Evolutionary conservation across 2,888 invertebrate genomes (phyloP).

Genomic region (Agriotes lineatus): DNA sequence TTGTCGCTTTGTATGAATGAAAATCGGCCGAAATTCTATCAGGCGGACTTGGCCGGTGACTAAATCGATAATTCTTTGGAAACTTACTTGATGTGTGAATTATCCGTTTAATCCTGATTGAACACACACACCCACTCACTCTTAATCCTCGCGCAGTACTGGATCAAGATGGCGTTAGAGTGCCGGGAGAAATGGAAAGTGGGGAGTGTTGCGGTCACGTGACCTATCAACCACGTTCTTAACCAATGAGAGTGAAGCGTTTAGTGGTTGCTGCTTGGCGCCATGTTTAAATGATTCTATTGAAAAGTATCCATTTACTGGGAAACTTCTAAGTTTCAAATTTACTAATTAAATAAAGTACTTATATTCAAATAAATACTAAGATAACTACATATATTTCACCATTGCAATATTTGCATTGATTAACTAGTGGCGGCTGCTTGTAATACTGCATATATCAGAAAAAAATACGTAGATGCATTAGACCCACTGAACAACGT

Average conservation of each 20-base stretch:
- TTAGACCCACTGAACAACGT: no score
- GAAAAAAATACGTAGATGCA: no score
- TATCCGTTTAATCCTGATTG: conserved; percentile 54
- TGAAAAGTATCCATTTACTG: no score
- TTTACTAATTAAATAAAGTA: no score
- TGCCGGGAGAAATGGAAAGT: conserved; percentile 34
- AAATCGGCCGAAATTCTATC: not conserved
- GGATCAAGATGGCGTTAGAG: conserved; percentile 52
- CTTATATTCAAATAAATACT: no score
- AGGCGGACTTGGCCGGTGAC: not conserved
- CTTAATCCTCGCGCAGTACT: conserved; percentile 55
- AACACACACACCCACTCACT: conserved; percentile 60
- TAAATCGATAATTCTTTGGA: conserved; percentile 38
- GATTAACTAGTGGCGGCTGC: no score
- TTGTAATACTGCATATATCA: no score
- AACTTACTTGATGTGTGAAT: conserved; percentile 52
- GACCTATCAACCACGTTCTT: not conserved
- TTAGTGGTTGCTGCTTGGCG: not conserved
- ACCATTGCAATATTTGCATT: no score
- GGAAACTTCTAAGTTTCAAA: no score
- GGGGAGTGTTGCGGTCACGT: conserved; percentile 16
- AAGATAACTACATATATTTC: no score
- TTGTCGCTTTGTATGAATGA: not conserved
- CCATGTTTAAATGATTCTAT: not conserved
- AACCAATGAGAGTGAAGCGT: not conserved